phyloP scores from a whole-genome alignment of 2,797 vertebrate genomes.

The Dromococcyx pavoninus region DNA sequence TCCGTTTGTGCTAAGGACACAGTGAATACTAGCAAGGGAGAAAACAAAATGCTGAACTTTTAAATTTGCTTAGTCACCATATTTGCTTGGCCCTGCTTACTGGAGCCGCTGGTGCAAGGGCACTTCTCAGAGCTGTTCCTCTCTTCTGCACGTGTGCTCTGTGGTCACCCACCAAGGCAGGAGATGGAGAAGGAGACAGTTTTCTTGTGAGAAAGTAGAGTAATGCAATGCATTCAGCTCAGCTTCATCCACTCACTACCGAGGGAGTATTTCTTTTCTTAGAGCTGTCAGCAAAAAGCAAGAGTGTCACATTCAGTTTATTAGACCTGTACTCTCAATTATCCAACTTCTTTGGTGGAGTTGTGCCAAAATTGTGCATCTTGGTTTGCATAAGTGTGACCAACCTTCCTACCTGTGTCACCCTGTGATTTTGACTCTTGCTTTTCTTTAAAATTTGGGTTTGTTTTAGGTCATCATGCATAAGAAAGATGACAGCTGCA shows the following conservation, averaged over 20 bases:
- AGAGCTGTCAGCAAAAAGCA: constrained; percentile 8
- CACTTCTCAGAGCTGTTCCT: background rate
- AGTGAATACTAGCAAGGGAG: background rate
- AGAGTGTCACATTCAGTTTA: background rate
- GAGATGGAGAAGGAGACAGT: background rate
- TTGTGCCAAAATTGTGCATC: background rate
- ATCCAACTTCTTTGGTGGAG: background rate
- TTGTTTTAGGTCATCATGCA: background rate
- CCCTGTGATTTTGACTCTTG: background rate
- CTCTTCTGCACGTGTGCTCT: rapidly evolving
- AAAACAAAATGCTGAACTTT: background rate
- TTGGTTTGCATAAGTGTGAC: rapidly evolving
- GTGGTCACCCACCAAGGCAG: background rate
- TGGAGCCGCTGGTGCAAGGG: background rate
- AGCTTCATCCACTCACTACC: background rate
- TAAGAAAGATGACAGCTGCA: background rate
- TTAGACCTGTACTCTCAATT: background rate
- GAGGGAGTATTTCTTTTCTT: background rate
- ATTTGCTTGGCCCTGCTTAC: rapidly evolving
- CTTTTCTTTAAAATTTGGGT: background rate
- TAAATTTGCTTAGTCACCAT: background rate
- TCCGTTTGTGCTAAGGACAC: background rate
- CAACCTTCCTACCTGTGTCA: background rate
- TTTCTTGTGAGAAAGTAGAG: background rate
- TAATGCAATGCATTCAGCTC: background rate